Conservation (phyloP, 2,113 vertebrate species). For the Himantopus leucocephalus region DNA sequence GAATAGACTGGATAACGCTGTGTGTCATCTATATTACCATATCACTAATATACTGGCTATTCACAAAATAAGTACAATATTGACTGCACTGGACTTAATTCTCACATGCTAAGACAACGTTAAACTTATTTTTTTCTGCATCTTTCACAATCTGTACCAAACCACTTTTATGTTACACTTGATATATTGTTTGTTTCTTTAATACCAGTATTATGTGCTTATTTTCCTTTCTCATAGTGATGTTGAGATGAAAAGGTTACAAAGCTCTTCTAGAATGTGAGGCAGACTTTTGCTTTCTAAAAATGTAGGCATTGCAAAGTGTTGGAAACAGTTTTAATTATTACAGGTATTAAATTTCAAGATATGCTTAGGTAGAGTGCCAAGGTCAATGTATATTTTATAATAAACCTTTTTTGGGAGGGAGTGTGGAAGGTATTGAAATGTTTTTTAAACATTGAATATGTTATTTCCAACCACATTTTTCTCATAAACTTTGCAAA, state of each 20-base stretch:
- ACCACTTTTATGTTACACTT: not conserved
- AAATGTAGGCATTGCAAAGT: not conserved
- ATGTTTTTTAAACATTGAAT: not conserved
- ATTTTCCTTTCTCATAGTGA: not conserved
- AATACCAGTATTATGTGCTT: not conserved
- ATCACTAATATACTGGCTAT: conserved; percentile 82
- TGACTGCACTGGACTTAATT: not conserved
- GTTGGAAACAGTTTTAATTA: not conserved
- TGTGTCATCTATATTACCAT: conserved; percentile 81
- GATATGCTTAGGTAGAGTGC: not conserved
- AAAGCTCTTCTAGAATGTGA: not conserved
- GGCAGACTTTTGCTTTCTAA: not conserved
- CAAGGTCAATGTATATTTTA: not conserved
- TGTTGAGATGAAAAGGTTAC: not conserved
- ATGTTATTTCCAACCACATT: not conserved
- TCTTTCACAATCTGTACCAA: not conserved
- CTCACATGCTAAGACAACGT: not conserved
- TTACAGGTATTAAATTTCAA: not conserved
- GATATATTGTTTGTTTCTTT: not conserved
- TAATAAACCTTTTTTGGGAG: not conserved
- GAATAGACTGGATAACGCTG: conserved; percentile 82
- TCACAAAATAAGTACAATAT: conserved; percentile 40
- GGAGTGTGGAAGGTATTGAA: not conserved
- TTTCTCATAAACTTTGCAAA: not conserved
- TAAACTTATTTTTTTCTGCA: not conserved